Percentiles rank a stretch among this genome's conserved stretches.
Evolutionary conservation across 1,140 invertebrate genomes (phyloP).

Genomic region (Himalopsyche phryganea): DNA sequence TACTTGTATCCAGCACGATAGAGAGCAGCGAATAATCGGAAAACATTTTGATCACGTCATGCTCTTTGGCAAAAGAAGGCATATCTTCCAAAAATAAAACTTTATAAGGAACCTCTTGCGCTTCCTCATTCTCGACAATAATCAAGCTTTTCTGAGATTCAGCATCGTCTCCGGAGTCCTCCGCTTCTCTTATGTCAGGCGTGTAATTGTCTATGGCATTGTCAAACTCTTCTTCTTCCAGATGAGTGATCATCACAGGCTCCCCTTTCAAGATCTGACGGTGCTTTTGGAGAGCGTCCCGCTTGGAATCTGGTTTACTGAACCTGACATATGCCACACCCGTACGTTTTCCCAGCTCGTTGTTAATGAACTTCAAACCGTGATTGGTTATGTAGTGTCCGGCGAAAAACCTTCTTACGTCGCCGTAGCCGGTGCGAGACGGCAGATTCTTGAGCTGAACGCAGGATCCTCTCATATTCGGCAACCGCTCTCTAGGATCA

Average conservation of each 20-base stretch:
- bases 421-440: slow-evolving; percentile 66
- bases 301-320: slow-evolving; percentile 61
- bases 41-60: slow-evolving; percentile 75
- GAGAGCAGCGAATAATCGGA: slow-evolving; percentile 67
- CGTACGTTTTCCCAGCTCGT: slow-evolving; percentile 71
- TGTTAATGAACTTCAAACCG: slow-evolving; percentile 81
- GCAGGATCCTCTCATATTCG: slow-evolving; percentile 50
- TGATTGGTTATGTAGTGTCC: slow-evolving; percentile 74
- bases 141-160: slow-evolving; percentile 29
- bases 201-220: slow-evolving; percentile 61
- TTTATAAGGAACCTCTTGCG: slow-evolving; percentile 40
- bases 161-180: slow-evolving; percentile 29
- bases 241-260: slow-evolving; percentile 56
- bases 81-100: slow-evolving; percentile 66
- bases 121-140: slow-evolving; percentile 27
- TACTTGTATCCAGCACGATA: slow-evolving; percentile 62
- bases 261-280: slow-evolving; percentile 59
- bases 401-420: slow-evolving; percentile 77
- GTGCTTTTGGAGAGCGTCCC: slow-evolving; percentile 63
- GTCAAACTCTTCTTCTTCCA: slow-evolving; percentile 64
- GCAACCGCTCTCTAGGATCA: slow-evolving; percentile 31
- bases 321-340: slow-evolving; percentile 81
- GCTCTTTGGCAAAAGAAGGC: slow-evolving; percentile 70
- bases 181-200: slow-evolving; percentile 36
- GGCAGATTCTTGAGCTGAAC: slow-evolving; percentile 69